A percentile compares a stretch with the other conserved stretches of the same genome.
phyloP scores from a whole-genome alignment of 2,797 vertebrate species.

The Nyctibius grandis region DNA sequence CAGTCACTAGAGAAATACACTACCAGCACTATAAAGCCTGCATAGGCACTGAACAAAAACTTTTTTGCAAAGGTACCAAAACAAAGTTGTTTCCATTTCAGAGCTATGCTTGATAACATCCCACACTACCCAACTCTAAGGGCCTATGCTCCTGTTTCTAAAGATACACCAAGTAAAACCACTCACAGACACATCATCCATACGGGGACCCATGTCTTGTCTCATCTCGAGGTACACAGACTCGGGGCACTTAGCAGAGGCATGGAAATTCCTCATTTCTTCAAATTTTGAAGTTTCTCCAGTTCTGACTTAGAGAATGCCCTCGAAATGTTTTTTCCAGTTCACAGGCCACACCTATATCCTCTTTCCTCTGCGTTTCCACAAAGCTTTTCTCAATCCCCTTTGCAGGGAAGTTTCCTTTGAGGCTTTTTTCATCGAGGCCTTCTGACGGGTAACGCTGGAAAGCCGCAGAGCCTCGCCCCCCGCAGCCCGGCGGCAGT shows the following conservation, averaged over 20 bases:
- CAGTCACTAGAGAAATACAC: neutral
- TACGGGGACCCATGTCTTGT: fast-evolving
- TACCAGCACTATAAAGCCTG: neutral
- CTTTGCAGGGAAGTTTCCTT: neutral
- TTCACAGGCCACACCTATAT: slow-evolving; percentile 51
- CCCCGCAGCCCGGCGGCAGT: neutral
- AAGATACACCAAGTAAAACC: neutral
- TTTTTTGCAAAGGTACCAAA: neutral
- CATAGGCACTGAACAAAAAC: neutral
- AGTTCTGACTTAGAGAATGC: slow-evolving; percentile 3
- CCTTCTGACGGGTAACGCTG: neutral
- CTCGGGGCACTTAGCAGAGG: fast-evolving
- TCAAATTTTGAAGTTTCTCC: neutral
- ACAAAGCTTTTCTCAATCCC: neutral
- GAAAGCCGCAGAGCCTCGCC: neutral
- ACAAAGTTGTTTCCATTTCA: neutral
- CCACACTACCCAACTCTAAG: neutral
- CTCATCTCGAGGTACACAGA: neutral
- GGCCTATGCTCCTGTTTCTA: neutral
- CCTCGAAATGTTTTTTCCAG: slow-evolving; percentile 20
- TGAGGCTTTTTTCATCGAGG: neutral
- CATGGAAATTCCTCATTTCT: neutral
- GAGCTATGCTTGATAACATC: neutral
- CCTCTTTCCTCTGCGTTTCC: slow-evolving; percentile 6
- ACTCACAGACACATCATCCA: neutral